Base-by-base conservation (phyloP, 2,113 vertebrate genomes). In the Beaufortia kweichowensis region DNA sequence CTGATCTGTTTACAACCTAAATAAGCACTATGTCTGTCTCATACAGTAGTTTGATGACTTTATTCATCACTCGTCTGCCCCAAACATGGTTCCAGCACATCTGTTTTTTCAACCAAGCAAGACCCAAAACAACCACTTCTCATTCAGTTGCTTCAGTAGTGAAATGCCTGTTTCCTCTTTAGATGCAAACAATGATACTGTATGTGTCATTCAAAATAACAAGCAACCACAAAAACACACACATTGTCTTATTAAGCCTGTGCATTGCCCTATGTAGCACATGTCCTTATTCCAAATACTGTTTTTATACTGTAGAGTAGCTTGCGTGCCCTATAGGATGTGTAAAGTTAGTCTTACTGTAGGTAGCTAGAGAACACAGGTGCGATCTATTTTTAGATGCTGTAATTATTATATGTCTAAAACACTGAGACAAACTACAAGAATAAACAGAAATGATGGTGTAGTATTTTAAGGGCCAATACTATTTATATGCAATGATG, bases 1-100 rank as follows among this genome's bases (percentile, higher is more conserved):
- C 87, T 90, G 87, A 86, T 90, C 46, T 46, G 43, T 46, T 3
- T 15, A 12, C 12, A 53, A 90, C 90, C 90, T 90, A 55, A 90
- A 85, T 81, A 82, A 78, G 69, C 60, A 17, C 56, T 19, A 81
- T 70, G 83, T 89, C 91, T 94, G 41, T 46, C 14, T 14, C 11
- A 17, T 4, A 12, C 11, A 46, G 14, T 43, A 46, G 33, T 1
- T 35, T 35, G 5, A 46, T 46, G 11, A 46, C 5, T 50, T 53
- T 53, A 53, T n/a, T 6, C 7, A 39, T 39, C 35, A 46, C 43
- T 1, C 6, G n/a, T 57, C 4, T 4, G 56, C 29, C 50, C 23
- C 17, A 26, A 59, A 59, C 71, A 70, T 80, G 84, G 89, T 89
- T 85, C 73, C 8, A 73, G n/a, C n/a, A n/a, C n/a, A n/a, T n/a